Evolutionary conservation across 2,113 vertebrate genomes (phyloP).

Genomic region (Myocastor coypus): DNA sequence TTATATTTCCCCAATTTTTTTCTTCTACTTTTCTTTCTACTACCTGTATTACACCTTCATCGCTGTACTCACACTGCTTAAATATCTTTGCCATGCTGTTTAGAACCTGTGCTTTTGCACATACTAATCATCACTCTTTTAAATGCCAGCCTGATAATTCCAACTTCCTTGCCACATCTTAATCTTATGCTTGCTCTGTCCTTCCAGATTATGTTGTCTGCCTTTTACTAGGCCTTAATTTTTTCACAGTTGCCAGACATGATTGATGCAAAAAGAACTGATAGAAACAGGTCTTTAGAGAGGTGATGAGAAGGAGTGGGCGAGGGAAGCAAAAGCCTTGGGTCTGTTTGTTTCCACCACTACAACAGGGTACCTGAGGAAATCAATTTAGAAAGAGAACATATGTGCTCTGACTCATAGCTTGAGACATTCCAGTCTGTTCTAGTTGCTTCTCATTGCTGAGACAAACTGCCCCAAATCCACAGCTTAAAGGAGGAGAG

Average conservation of each 20-base stretch:
- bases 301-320: background rate
- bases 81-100: background rate
- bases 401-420: background rate
- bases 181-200: background rate
- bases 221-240: background rate
- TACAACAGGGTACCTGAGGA: background rate
- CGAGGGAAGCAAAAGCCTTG: fast-evolving
- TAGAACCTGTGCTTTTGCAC: background rate
- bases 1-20: background rate
- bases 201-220: background rate
- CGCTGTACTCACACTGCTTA: background rate
- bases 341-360: background rate
- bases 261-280: background rate
- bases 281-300: background rate
- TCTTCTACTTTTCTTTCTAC: background rate
- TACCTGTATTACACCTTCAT: background rate
- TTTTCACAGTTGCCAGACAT: background rate
- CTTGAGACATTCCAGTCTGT: background rate
- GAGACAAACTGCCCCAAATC: background rate
- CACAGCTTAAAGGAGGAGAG: background rate
- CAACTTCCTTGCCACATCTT: background rate
- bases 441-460: background rate
- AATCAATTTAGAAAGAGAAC: background rate
- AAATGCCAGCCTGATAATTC: background rate
- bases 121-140: background rate